Evolutionary conservation across 1,140 invertebrate species (phyloP).

Genomic region (Cydia fagiglandana): DNA sequence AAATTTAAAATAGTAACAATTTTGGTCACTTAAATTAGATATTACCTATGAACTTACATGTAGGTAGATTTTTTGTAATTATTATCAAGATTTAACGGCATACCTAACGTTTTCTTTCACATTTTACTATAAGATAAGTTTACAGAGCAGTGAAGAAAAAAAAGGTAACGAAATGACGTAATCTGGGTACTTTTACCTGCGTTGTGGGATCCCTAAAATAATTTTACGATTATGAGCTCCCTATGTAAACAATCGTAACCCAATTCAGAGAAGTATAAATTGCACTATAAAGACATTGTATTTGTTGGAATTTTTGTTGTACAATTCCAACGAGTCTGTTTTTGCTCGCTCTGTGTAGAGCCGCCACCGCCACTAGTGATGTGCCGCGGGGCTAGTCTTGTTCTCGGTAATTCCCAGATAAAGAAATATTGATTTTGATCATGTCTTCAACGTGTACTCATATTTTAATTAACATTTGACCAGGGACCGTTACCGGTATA

Average conservation of each 20-base stretch:
- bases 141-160: not conserved
- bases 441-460: not conserved
- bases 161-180: not conserved
- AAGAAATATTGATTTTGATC: not conserved
- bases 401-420: not conserved
- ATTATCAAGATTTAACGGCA: too few species aligned
- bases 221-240: constrained; percentile 48
- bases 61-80: too few species aligned
- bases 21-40: not conserved
- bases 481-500: too few species aligned
- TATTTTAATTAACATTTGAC: too few species aligned
- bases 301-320: constrained; percentile 54
- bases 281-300: constrained; percentile 38
- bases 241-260: constrained; percentile 53
- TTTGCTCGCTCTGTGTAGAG: constrained; percentile 31
- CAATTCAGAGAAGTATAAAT: constrained; percentile 58
- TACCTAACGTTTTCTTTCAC: not conserved
- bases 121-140: not conserved
- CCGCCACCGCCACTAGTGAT: constrained; percentile 24
- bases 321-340: constrained; percentile 51
- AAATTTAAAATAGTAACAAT: not conserved
- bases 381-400: not conserved
- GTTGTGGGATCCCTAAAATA: constrained; percentile 3
- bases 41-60: too few species aligned
- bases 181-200: constrained; percentile 8